Evolutionary conservation across 2,797 vertebrate species (phyloP), one percentile per base, ranked within the genome.

Genomic region (Heteromormyrus szaboi): DNA sequence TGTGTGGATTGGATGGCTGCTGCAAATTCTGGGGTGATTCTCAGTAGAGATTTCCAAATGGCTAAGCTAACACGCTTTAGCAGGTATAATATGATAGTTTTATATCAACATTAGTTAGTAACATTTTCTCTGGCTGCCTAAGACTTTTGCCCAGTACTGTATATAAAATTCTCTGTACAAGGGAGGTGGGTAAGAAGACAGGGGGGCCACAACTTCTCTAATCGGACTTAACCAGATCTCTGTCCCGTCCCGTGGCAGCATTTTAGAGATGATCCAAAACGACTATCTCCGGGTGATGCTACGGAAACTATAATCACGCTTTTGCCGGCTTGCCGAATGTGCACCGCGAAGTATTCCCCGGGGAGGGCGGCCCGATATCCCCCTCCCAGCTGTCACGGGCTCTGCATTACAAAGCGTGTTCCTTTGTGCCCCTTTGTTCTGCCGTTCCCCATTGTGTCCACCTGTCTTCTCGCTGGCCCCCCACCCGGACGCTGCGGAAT

Each of bases 381-480:
- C 89, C n/a, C 91, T 93, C 93, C 91, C 87, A 93, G 92, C 37
- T 86, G 89, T 88, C 89, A 76, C 91, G 90, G 92, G 92, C 76
- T 76, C 91, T 91, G 93, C 92, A 93, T 90, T 91, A 90, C 90
- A 72, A 88, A 92, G 87, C 85, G 88, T 92, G 93, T 93, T 91
- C 90, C 85, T 89, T 90, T 90, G 91, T 92, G 92, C 93, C 91
- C 90, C 86, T 89, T 90, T 90, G 91, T 94, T 94, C 91, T 92
- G 93, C 93, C 91, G 90, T 90, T 87, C 92, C 79, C 92, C 89
- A 93, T 93, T 95, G 94, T 95, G 92, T 91, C 93, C 90, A 90
- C 90, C 85, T 51, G 46, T 85, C 94, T 94, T 95, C 94, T 94
- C 93, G 93, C 93, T 94, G 93, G 7, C 93, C 90, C 90, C 86